phyloP scores from a whole-genome alignment of 2,888 invertebrate genomes.

The Erannis defoliaria region DNA sequence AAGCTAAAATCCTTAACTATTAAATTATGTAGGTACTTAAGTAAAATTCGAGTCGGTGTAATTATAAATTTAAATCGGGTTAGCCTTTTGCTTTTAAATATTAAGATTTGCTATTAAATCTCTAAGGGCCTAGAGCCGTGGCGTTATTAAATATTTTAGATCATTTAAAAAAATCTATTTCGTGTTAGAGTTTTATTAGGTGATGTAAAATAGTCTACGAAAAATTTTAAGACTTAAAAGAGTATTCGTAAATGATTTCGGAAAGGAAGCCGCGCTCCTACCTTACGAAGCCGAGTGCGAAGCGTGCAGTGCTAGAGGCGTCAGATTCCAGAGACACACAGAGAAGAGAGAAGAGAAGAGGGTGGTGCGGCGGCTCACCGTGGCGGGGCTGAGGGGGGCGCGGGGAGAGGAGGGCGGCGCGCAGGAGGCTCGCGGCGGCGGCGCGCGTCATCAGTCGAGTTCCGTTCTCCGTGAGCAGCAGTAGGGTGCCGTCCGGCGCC shows the following conservation, averaged over 20 bases:
- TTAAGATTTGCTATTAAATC: conserved; percentile 43
- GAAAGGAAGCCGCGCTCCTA: conserved; percentile 74
- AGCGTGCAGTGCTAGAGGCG: conserved; percentile 85
- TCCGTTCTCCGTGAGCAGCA: conserved; percentile 89
- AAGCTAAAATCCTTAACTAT: conserved; percentile 50
- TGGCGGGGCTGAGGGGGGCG: conserved; percentile 83
- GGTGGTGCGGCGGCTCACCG: conserved; percentile 84
- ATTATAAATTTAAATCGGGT: conserved; percentile 52
- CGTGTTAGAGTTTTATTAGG: conserved; percentile 38
- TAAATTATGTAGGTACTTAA: conserved; percentile 50
- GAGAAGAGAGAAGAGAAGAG: conserved; percentile 70
- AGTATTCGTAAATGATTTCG: conserved; percentile 29
- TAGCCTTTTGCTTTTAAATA: conserved; percentile 50
- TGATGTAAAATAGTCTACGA: conserved; percentile 31
- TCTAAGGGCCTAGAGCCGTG: conserved; percentile 46
- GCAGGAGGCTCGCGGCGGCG: conserved; percentile 84
- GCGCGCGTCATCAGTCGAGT: conserved; percentile 86
- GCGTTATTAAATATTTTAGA: conserved; percentile 39
- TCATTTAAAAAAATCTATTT: conserved; percentile 30
- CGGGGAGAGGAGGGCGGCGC: conserved; percentile 85
- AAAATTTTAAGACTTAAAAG: conserved; percentile 22
- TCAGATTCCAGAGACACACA: conserved; percentile 82
- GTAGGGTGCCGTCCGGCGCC: conserved; percentile 87
- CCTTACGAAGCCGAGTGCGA: conserved; percentile 80
- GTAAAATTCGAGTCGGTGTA: conserved; percentile 49